Base-by-base conservation (phyloP, 2,797 vertebrate genomes). In the Macropodus opercularis region DNA sequence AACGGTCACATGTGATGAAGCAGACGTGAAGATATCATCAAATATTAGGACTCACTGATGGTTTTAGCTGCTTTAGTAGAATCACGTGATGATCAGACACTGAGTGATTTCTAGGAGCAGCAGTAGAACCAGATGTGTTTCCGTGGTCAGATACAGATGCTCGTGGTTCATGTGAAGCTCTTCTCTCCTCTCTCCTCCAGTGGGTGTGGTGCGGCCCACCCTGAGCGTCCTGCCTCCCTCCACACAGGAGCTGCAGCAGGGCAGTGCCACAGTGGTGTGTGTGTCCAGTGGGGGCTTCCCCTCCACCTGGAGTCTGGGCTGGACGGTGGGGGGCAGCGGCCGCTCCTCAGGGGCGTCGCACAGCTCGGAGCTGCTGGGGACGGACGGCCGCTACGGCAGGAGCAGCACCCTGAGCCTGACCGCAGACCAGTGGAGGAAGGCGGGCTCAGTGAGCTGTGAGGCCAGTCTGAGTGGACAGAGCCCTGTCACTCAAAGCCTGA, bases 291-390 rank as follows among this genome's bases (percentile, higher is more conserved):
- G 63, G 52, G 80, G 81, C 65, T 86, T 74, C 69, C 85, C 85
- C 62, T 84, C 86, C 22, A 18, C 67, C 63, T 85, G 86, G 84
- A 83, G 18, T n/a, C 80, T 85, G 68, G 71, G 59, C 68, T 88
- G 85, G 83, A 85, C 71, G 69, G 63, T 86, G 79, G 70, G 66
- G 43, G 63, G 51, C 26, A 49, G 55, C 48, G 61, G n/a, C n/a
- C n/a, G 10, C 42, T 61, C 42, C 60, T 61, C n/a, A n/a, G n/a
- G n/a, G n/a, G n/a, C n/a, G n/a, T n/a, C n/a, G n/a, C n/a, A n/a
- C n/a, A n/a, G n/a, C 54, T 43, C 10, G 18, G 62, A 60, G 70
- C 55, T 53, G 43, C 59, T 58, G 68, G 69, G 63, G 56, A 39
- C 26, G 1, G 69, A 77, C 36, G 77, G 77, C 48, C 69, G 12